Percentiles rank a stretch among this genome's conserved stretches.
Evolutionary conservation across 2,797 vertebrate genomes (phyloP).

Genomic region (Cynodonichthys magdalenae): DNA sequence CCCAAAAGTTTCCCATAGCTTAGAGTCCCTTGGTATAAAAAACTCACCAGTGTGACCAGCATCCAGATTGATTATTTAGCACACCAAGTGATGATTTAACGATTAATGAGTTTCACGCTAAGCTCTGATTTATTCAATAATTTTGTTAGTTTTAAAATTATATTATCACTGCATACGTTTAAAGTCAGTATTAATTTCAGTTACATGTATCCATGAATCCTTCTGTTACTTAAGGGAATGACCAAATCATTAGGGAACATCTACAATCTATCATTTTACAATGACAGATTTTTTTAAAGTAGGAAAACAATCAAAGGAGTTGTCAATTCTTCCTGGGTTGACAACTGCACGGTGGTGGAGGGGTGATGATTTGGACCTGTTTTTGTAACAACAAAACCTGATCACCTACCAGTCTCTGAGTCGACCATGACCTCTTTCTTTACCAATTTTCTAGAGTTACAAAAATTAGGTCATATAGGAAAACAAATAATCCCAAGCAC

Average conservation of each 20-base stretch:
- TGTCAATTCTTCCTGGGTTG: neutral
- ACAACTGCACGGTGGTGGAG: neutral
- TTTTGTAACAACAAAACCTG: neutral
- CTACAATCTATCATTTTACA: neutral
- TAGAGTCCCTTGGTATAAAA: slow-evolving; percentile 38
- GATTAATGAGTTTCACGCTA: slow-evolving; percentile 5
- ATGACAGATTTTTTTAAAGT: neutral
- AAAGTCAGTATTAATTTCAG: too few species aligned
- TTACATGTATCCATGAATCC: too few species aligned
- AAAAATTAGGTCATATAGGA: neutral
- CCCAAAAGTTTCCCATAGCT: slow-evolving; percentile 50
- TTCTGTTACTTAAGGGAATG: too few species aligned
- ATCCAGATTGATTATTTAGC: slow-evolving; percentile 51
- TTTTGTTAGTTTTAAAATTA: neutral
- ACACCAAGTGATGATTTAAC: slow-evolving; percentile 14
- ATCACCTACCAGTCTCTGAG: neutral
- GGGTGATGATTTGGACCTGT: neutral
- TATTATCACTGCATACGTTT: neutral
- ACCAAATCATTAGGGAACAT: too few species aligned
- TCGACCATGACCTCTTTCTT: neutral
- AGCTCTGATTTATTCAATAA: neutral
- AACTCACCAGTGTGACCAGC: slow-evolving; percentile 36
- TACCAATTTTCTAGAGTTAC: neutral
- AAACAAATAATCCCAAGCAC: neutral
- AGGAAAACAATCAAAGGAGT: neutral